phyloP scores from a whole-genome alignment of 2,888 invertebrate genomes.

The Machimus rusticus region DNA sequence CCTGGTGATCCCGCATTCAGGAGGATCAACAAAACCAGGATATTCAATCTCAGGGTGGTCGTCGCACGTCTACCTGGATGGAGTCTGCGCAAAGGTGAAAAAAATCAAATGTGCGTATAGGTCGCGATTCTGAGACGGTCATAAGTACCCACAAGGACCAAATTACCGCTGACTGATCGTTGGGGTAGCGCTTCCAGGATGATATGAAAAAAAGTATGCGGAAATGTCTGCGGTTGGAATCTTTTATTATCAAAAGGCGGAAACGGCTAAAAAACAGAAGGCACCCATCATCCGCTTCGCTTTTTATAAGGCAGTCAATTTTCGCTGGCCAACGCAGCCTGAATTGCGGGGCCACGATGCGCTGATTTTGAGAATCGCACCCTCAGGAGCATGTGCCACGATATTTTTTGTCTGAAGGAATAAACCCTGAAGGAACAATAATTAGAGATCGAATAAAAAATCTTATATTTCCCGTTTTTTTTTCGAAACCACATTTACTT shows the following conservation, averaged over 20 bases:
- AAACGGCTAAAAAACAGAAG: background rate
- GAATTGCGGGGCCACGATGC: background rate
- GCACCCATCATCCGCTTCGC: slow-evolving; percentile 27
- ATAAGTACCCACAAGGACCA: background rate
- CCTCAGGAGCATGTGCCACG: slow-evolving; percentile 21
- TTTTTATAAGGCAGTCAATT: slow-evolving; percentile 8
- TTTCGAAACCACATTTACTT: slow-evolving; percentile 27
- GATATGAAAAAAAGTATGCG: background rate
- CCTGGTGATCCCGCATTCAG: background rate
- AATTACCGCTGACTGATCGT: background rate
- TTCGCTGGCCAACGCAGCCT: background rate
- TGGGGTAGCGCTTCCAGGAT: background rate
- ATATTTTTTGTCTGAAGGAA: background rate
- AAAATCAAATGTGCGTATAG: background rate
- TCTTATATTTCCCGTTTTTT: slow-evolving; percentile 20
- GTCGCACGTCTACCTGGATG: slow-evolving; percentile 5
- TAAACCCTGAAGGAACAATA: slow-evolving; percentile 16
- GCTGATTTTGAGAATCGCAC: slow-evolving; percentile 25
- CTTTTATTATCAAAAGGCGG: background rate
- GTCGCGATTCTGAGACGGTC: background rate
- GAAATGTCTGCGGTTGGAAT: slow-evolving; percentile 12
- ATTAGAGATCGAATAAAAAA: background rate
- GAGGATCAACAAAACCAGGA: background rate
- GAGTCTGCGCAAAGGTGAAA: background rate
- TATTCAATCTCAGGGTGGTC: slow-evolving; percentile 20